Evolutionary conservation across 2,888 invertebrate species (phyloP).

Genomic region (Drosophila infuscata): DNA sequence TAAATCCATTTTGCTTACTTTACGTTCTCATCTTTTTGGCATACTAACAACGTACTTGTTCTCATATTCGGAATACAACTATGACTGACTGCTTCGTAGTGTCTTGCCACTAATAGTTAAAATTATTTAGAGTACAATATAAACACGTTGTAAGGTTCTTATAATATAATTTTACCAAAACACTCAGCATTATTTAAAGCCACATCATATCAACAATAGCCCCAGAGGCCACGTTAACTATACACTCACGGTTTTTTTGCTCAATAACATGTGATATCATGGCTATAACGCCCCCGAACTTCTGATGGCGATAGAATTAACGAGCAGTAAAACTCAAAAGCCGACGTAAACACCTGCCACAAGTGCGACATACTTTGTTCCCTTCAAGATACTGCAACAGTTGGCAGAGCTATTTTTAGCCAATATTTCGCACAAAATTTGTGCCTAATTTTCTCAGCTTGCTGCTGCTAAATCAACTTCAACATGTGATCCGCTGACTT

Average conservation of each 20-base stretch:
- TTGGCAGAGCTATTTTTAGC: conserved; percentile 51
- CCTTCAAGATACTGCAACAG: conserved; percentile 36
- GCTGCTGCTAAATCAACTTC: conserved; percentile 33
- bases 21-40: not conserved
- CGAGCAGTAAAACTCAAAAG: conserved; percentile 30
- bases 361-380: conserved; percentile 41
- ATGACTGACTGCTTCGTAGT: not conserved
- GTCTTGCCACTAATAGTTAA: not conserved
- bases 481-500: conserved; percentile 55
- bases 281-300: conserved; percentile 33
- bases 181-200: conserved; percentile 37
- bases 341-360: conserved; percentile 42
- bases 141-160: not conserved
- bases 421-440: conserved; percentile 43
- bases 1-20: not conserved
- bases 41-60: not conserved
- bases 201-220: conserved; percentile 12
- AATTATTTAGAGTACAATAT: not conserved
- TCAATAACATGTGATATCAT: conserved; percentile 39
- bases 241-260: conserved; percentile 40
- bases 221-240: conserved; percentile 29
- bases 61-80: not conserved
- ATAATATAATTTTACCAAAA: not conserved
- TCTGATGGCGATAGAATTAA: conserved; percentile 13
- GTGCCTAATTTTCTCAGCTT: conserved; percentile 41